Conservation (phyloP, 2,113 vertebrate genomes). For the Aptenodytes forsteri region DNA sequence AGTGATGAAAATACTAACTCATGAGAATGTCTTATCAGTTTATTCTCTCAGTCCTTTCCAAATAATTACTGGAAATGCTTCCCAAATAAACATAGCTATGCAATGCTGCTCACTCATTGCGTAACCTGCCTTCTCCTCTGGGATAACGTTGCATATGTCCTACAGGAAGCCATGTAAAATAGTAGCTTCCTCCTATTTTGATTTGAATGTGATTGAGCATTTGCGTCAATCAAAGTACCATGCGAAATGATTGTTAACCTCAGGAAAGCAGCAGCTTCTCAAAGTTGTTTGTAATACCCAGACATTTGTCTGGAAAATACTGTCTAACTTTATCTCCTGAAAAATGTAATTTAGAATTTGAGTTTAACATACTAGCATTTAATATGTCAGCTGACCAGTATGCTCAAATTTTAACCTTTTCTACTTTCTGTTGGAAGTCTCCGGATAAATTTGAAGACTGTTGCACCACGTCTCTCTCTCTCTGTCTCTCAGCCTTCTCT, state of each 20-base stretch:
- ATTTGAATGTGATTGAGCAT: conserved; percentile 23
- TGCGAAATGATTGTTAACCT: background rate
- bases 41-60: background rate
- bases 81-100: background rate
- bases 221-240: conserved; percentile 33
- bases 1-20: background rate
- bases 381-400: background rate
- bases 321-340: background rate
- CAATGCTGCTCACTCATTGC: background rate
- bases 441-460: background rate
- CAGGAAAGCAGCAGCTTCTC: conserved; percentile 19
- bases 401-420: background rate
- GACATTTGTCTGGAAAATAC: background rate
- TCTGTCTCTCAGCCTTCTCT: background rate
- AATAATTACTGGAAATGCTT: conserved; percentile 59
- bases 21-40: conserved; percentile 5
- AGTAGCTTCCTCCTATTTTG: conserved; percentile 59
- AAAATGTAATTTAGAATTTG: background rate
- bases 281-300: background rate
- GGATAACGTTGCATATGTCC: conserved; percentile 19
- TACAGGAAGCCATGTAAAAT: conserved; percentile 57
- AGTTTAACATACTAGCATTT: background rate
- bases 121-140: conserved; percentile 36
- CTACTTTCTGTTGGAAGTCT: background rate
- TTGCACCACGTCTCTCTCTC: background rate